Conservation (phyloP, 1,140 invertebrate species). For the Trypoxylus dichotomus region DNA sequence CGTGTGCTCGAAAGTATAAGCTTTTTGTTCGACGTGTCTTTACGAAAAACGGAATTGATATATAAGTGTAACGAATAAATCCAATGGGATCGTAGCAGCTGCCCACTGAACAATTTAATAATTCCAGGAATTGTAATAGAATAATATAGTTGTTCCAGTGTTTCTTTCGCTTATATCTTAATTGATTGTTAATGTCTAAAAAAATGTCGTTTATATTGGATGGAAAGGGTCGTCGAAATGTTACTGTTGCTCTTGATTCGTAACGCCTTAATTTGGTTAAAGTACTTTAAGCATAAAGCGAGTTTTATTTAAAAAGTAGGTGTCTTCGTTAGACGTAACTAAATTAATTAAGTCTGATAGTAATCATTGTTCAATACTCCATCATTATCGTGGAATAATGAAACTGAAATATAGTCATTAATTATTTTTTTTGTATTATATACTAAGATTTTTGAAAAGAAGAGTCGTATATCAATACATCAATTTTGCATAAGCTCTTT, state of each 20-base stretch:
- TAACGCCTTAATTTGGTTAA: neutral
- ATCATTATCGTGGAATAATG: no score
- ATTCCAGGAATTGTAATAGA: constrained; percentile 10
- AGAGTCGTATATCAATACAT: no score
- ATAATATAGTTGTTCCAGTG: constrained; percentile 21
- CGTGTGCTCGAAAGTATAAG: neutral
- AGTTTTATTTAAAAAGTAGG: no score
- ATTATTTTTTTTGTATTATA: no score
- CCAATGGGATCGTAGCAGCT: constrained; percentile 7
- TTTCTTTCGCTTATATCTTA: constrained; percentile 8
- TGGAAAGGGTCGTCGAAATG: neutral
- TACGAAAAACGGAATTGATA: constrained; percentile 12
- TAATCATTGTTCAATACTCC: no score
- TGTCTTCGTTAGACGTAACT: no score
- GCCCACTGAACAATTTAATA: constrained; percentile 17
- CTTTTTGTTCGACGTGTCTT: neutral
- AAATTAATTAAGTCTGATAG: no score
- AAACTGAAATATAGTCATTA: no score
- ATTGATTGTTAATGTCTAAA: constrained; percentile 11
- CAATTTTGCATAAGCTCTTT: no score
- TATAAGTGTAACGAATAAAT: constrained; percentile 12
- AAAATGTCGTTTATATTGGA: neutral
- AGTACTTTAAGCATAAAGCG: no score
- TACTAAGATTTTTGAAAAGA: no score
- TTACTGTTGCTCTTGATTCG: neutral